A percentile compares a stretch with the other conserved stretches of the same genome.
Conservation (phyloP, 2,888 invertebrate genomes). For the Platycheirus rosarum region DNA sequence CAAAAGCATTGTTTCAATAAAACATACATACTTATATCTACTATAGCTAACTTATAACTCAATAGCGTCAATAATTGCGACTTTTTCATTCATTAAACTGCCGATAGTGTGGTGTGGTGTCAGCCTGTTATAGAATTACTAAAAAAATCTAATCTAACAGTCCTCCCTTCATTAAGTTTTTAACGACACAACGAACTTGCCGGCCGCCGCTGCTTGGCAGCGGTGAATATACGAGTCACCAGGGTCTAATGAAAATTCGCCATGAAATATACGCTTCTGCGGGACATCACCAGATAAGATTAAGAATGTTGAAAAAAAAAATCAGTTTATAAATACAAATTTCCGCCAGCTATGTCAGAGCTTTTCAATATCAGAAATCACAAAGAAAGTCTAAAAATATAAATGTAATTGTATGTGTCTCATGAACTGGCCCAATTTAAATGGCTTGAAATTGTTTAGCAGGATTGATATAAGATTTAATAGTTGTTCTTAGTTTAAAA, state of each 20-base stretch:
- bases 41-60: background rate
- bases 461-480: no score
- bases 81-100: conserved; percentile 37
- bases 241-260: conserved; percentile 28
- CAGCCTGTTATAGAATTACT: background rate
- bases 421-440: background rate
- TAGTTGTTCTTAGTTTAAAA: no score
- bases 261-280: conserved; percentile 39
- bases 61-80: conserved; percentile 24
- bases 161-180: conserved; percentile 22
- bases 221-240: background rate
- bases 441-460: background rate
- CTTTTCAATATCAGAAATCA: background rate
- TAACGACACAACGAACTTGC: conserved; percentile 5
- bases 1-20: conserved; percentile 24
- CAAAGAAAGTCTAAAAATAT: background rate
- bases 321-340: conserved; percentile 5
- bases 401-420: background rate
- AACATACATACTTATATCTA: background rate
- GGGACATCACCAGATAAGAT: conserved; percentile 45
- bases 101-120: background rate
- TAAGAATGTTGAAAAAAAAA: conserved; percentile 2
- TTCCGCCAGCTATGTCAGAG: background rate
- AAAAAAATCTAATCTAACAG: conserved; percentile 9
- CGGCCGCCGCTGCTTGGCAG: background rate